A percentile compares a stretch with the other conserved stretches of the same genome.
Conservation (phyloP, 1,140 invertebrate genomes). For the Plectus sambesii region DNA sequence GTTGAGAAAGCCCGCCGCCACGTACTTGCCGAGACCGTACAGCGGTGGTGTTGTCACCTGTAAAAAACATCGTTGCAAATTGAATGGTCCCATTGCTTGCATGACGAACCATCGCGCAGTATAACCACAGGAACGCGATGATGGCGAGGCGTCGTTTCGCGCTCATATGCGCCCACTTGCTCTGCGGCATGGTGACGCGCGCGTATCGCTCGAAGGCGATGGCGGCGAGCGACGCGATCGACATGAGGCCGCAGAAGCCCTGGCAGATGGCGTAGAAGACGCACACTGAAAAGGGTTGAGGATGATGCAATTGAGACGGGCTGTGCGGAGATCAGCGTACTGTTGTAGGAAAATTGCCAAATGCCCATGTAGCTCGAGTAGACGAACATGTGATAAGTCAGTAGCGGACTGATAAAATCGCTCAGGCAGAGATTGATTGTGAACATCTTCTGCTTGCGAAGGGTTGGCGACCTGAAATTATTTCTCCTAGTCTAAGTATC, state of each 20-base stretch:
- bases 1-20: slow-evolving; percentile 51
- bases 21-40: slow-evolving; percentile 53
- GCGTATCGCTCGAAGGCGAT: slow-evolving; percentile 53
- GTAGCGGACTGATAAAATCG: too few species aligned
- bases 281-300: slow-evolving; percentile 51
- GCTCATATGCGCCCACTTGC: slow-evolving; percentile 39
- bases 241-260: slow-evolving; percentile 51
- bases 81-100: too few species aligned
- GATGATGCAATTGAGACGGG: too few species aligned
- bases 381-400: too few species aligned
- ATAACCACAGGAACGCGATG: slow-evolving; percentile 9
- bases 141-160: slow-evolving; percentile 41
- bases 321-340: too few species aligned
- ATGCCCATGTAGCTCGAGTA: too few species aligned
- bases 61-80: slow-evolving; percentile 52
- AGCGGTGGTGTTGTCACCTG: slow-evolving; percentile 50
- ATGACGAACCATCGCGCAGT: slow-evolving; percentile 47
- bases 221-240: slow-evolving; percentile 51
- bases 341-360: too few species aligned
- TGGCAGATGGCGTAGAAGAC: slow-evolving; percentile 51
- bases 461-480: too few species aligned
- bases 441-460: too few species aligned
- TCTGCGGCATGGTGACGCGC: slow-evolving; percentile 50
- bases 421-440: too few species aligned
- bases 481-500: too few species aligned